Conservation (phyloP, 2,797 vertebrate species). For the Myotis pilosus region DNA sequence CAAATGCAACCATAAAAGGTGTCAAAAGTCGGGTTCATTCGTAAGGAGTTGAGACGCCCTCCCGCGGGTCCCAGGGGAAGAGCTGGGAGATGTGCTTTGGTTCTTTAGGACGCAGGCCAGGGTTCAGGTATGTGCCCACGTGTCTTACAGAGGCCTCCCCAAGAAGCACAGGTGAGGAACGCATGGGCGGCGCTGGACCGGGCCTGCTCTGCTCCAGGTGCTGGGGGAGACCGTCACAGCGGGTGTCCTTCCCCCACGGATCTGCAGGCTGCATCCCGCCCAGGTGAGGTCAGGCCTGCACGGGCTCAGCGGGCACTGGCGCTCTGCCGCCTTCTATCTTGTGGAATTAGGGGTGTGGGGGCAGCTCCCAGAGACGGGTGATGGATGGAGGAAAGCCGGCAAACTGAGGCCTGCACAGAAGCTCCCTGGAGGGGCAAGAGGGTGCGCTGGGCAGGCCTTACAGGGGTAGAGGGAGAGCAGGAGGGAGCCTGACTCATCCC, state of each 20-base stretch:
- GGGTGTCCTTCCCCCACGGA: no score
- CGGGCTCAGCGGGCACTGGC: neutral
- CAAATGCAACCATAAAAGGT: neutral
- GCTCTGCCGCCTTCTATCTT: accelerated
- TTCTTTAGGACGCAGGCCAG: neutral
- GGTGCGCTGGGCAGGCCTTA: neutral
- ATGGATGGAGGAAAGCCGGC: neutral
- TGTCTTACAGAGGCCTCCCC: neutral
- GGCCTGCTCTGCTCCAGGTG: neutral
- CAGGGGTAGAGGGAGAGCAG: accelerated
- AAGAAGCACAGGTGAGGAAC: neutral
- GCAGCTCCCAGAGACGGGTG: no score
- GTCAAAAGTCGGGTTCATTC: neutral
- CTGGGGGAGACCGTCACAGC: neutral
- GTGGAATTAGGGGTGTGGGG: neutral
- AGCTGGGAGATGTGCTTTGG: neutral
- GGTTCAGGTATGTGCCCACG: neutral
- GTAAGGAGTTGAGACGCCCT: neutral
- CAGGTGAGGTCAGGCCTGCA: neutral
- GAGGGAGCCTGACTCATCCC: no score
- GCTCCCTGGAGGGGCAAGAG: neutral
- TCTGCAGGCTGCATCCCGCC: neutral
- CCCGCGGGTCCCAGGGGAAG: neutral
- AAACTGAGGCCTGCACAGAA: neutral
- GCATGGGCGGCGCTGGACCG: accelerated